These are phyloP conservation scores for Polydrusus tereticollis DNA, from an alignment of 2,888 invertebrate species.

Conservation along the genomic window DNA sequence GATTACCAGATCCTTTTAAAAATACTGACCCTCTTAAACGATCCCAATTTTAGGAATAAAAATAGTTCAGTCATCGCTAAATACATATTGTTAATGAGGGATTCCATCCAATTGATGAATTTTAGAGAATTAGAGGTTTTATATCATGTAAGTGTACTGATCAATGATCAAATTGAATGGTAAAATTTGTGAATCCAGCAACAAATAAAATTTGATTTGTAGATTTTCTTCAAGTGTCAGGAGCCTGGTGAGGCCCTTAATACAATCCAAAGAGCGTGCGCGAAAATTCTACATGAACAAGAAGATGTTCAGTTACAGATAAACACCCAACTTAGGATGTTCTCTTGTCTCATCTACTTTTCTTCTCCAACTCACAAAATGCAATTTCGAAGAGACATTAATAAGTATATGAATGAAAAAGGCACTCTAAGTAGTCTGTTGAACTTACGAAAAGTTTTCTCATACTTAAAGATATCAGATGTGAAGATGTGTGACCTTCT, in stretches of 20 bases:
- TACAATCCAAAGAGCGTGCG: constrained; percentile 65
- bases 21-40: constrained; percentile 66
- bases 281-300: constrained; percentile 62
- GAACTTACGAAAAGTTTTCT: constrained; percentile 67
- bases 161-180: too few relatives aligned
- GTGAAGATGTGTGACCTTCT: constrained; percentile 65
- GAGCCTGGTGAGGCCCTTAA: constrained; percentile 69
- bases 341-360: constrained; percentile 67
- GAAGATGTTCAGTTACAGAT: constrained; percentile 56
- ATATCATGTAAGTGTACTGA: constrained; percentile 64
- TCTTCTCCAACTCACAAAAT: constrained; percentile 65
- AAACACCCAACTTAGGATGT: constrained; percentile 62
- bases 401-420: constrained; percentile 61
- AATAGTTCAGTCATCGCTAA: constrained; percentile 63
- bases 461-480: constrained; percentile 69
- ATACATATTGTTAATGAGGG: constrained; percentile 63
- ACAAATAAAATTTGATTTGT: constrained; percentile 41
- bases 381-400: constrained; percentile 63
- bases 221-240: constrained; percentile 68
- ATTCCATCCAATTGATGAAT: constrained; percentile 63
- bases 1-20: constrained; percentile 59
- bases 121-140: constrained; percentile 64
- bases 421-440: constrained; percentile 58
- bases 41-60: constrained; percentile 67
- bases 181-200: too few relatives aligned